Evolutionary conservation across 2,113 vertebrate species (phyloP).

Genomic region (Dipodomys merriami): DNA sequence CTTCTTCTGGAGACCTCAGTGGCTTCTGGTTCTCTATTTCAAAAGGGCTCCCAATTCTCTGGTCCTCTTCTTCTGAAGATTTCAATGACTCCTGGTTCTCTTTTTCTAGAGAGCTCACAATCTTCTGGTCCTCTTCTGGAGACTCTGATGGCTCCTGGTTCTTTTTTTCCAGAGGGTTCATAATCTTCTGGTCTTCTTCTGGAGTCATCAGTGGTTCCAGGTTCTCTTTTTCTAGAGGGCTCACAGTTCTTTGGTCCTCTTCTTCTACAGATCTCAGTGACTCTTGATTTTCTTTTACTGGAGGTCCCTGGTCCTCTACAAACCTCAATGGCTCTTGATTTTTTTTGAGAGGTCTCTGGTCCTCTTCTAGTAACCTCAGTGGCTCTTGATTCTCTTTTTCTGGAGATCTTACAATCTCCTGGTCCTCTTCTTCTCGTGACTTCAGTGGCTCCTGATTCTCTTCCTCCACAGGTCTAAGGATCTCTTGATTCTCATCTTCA

Average conservation of each 20-base stretch:
- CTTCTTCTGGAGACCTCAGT: neutral
- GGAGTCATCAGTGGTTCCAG: neutral
- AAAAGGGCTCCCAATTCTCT: neutral
- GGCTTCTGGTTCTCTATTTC: neutral
- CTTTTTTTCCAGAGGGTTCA: constrained; percentile 12
- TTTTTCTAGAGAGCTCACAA: neutral
- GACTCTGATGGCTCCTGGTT: neutral
- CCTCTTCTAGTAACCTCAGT: neutral
- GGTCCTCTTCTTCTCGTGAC: neutral
- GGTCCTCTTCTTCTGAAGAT: neutral
- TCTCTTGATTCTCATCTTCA: constrained; percentile 13
- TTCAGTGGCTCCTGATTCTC: constrained; percentile 7
- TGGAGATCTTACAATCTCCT: neutral
- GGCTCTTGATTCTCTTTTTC: neutral
- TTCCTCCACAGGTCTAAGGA: neutral
- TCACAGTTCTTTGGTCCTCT: neutral
- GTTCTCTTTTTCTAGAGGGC: neutral
- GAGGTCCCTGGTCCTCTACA: neutral
- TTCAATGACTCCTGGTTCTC: neutral
- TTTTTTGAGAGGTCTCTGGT: neutral
- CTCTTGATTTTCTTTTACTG: constrained; percentile 14
- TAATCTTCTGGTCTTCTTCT: neutral
- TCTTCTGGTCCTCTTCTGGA: constrained; percentile 5
- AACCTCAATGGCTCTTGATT: neutral
- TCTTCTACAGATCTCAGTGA: neutral